Base-by-base conservation (phyloP, 2,888 invertebrate species). In the Tachina fera region DNA sequence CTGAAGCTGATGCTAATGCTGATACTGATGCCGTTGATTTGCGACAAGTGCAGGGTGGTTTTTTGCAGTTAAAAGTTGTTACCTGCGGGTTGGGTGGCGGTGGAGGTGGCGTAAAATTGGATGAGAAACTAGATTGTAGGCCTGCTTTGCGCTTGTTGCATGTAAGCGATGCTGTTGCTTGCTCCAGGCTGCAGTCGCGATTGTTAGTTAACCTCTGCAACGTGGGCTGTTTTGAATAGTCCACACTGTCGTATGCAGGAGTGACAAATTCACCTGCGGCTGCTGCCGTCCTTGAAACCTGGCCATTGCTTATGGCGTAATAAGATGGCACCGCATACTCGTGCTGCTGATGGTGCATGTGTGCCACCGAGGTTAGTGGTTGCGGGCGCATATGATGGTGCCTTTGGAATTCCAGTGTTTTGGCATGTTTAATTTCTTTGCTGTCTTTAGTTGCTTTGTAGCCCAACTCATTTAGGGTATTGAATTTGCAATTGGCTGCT, bases 281-380 rank as follows among this genome's bases (percentile, higher is more conserved):
- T 4, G 45, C 63, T 3, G 53, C 60, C 4, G 84, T 89, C 51
- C 87, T 87, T 71, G 88, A 87, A 65, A 87, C 87, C 67, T 89
- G 89, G 10, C 90, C 90, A 53, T 89, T 88, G 31, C 87, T 83
- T 22, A 87, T 83, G 43, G 88, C 88, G 75, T 91, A 65, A 51
- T 91, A 93, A 8, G 91, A 90, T 39, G 93, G 93, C 87, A 93
- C 93, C 9, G 93, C 93, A 80, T 93, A 93, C 78, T 93, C 93
- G 70, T 93, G 92, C 70, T 93, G 92, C 31, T 91, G 90, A 39
- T 90, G 89, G 39, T 87, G 87, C 67, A 82, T 71, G 22, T 75
- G 80, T 61, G 78, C 49, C 22, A 78, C 80, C 39, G 83, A 63
- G 19, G 79, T 47, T 68, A 85, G 85, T 78, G 83, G 83, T 63